Base-by-base conservation (phyloP, 1,140 invertebrate genomes). In the Apocrypta bakeri region DNA sequence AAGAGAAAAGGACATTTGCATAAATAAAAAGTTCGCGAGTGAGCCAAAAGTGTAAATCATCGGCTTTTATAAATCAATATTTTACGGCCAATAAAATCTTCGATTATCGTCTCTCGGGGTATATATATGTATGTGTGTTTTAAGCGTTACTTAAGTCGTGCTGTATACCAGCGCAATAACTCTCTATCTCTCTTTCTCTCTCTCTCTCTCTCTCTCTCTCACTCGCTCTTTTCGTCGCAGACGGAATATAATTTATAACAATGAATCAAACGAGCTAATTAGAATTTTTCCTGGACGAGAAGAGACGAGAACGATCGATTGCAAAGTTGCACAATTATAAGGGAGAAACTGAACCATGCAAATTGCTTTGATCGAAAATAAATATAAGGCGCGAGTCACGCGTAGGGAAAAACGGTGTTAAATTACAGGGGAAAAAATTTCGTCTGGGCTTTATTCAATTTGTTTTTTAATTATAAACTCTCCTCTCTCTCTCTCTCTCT, bases 1-100 rank as follows among this genome's bases (percentile, higher is more conserved):
- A 29, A 66, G 63, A 25, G 24, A 66, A 66, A 27, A 66, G 27
- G 25, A 27, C 63, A 74, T 74, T 74, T 74, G 72, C 72, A 74
- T 74, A 74, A 74, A 74, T 48, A 56, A 29, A 17, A 74, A 1
- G 31, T 42, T 17, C 24, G 6, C 24, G 21, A 56, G 40, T 48
- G 42, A 48, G 40, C 72, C 42, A 48, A 56, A 74, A 74, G 72
- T 74, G 72, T 74, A 74, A 74, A 74, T 74, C 72, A 74, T 25
- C n/a, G 27, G 72, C 24, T 74, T 74, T 74, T 74, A 79, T 66
- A 79, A 69, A 79, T 66, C 77, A 69, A 79, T 66, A 69, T 69
- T 68, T 79, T 79, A 69, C 37, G 66, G 66, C 77, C 63, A 79
- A 69, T 79, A 79, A 66, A 79, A 79, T 68, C 29, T 66, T 78